These are phyloP conservation scores for Dasyornis broadbenti DNA, from an alignment of 2,113 vertebrate species.

Conservation along the genomic window DNA sequence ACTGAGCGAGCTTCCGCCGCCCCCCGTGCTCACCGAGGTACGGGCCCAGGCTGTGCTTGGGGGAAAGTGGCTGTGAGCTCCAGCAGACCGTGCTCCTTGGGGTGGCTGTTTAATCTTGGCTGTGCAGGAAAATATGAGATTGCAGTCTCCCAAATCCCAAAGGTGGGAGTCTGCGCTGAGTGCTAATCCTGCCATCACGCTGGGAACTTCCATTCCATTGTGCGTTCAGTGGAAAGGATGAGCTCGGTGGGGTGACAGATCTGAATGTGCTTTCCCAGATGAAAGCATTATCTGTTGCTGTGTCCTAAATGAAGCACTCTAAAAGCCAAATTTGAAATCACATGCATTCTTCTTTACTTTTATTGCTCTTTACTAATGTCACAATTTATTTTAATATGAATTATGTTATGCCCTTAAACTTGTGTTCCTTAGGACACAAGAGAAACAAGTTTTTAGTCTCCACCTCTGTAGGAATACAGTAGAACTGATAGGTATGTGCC, in stretches of 20 bases:
- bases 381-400: neutral
- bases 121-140: accelerated
- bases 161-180: accelerated
- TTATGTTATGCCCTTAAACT: neutral
- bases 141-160: accelerated
- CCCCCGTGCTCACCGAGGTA: conserved; percentile 84
- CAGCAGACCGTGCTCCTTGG: accelerated
- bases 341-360: accelerated
- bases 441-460: neutral
- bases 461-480: neutral
- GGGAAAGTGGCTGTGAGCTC: neutral
- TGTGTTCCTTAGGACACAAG: neutral
- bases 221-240: accelerated
- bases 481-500: too few species aligned
- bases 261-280: neutral
- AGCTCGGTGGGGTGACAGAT: accelerated
- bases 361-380: neutral
- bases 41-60: neutral
- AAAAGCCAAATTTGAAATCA: neutral
- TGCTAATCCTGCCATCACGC: accelerated
- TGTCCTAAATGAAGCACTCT: neutral
- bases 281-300: neutral
- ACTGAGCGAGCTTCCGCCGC: conserved; percentile 80
- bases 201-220: accelerated
- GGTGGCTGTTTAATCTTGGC: neutral